Conservation (phyloP, 1,140 invertebrate species). For the Orius laevigatus region DNA sequence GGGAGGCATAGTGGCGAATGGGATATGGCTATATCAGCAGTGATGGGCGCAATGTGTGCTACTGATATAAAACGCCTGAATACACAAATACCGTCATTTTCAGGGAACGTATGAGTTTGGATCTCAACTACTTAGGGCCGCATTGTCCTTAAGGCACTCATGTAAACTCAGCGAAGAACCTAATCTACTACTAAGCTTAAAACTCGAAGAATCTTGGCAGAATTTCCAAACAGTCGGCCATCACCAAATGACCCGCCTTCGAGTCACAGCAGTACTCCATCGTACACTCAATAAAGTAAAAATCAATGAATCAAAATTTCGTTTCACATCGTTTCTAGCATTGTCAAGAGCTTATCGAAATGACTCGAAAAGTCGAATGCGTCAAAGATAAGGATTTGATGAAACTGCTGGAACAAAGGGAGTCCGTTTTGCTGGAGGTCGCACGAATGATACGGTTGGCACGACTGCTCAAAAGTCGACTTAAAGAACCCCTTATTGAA, state of each 20-base stretch:
- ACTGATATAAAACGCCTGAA: too few species aligned
- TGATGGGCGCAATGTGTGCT: too few species aligned
- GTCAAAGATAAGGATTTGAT: constrained; percentile 11
- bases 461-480: constrained; percentile 43
- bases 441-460: constrained; percentile 56
- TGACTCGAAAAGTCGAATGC: constrained; percentile 27
- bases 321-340: constrained; percentile 27
- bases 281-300: constrained; percentile 48
- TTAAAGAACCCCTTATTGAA: constrained; percentile 41
- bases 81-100: too few species aligned
- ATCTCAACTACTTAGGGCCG: constrained; percentile 53
- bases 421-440: constrained; percentile 51
- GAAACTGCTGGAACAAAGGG: constrained; percentile 39
- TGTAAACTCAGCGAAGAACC: constrained; percentile 44
- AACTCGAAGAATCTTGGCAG: constrained; percentile 50
- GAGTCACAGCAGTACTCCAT: constrained; percentile 60
- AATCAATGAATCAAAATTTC: neutral
- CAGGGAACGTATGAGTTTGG: constrained; percentile 67
- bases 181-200: constrained; percentile 34
- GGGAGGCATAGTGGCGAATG: too few species aligned
- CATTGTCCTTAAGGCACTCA: constrained; percentile 52
- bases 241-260: constrained; percentile 57
- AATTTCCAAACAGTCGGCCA: constrained; percentile 49
- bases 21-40: too few species aligned
- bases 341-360: constrained; percentile 36